These are phyloP conservation scores for Calcarius lapponicus DNA, from an alignment of 2,797 vertebrate genomes.

Conservation along the genomic window DNA sequence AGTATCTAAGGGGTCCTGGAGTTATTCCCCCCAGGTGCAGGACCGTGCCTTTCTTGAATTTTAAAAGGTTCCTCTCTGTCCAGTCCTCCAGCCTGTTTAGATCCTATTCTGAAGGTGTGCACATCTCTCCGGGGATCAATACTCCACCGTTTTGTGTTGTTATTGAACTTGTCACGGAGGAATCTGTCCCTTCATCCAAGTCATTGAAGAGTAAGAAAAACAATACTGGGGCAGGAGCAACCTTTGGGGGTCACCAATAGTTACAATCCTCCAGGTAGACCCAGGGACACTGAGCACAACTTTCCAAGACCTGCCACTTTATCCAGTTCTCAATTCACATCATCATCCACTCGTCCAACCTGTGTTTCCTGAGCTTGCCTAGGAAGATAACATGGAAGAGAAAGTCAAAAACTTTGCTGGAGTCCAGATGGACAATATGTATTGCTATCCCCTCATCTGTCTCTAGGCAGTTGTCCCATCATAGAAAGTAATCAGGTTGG, in stretches of 20 bases:
- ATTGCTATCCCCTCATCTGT: background rate
- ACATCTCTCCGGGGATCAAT: background rate
- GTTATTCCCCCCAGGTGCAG: background rate
- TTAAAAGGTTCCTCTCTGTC: background rate
- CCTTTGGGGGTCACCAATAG: fast-evolving
- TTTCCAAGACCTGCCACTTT: background rate
- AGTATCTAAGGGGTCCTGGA: background rate
- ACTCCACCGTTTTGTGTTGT: background rate
- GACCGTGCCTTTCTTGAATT: background rate
- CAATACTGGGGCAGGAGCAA: background rate
- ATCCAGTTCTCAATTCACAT: background rate
- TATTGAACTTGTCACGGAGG: fast-evolving
- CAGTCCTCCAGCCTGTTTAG: background rate
- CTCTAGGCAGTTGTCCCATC: background rate
- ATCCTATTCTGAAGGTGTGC: background rate
- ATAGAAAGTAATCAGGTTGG: background rate
- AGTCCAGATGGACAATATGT: background rate
- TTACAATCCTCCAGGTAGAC: background rate
- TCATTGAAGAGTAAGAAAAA: background rate
- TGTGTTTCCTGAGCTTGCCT: background rate
- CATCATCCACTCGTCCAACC: background rate
- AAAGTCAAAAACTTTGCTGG: background rate
- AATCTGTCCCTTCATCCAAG: background rate
- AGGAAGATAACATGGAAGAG: background rate
- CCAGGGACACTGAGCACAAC: background rate